Evolutionary conservation across 2,888 invertebrate genomes (phyloP).

Genomic region (Himalopsyche japonica): DNA sequence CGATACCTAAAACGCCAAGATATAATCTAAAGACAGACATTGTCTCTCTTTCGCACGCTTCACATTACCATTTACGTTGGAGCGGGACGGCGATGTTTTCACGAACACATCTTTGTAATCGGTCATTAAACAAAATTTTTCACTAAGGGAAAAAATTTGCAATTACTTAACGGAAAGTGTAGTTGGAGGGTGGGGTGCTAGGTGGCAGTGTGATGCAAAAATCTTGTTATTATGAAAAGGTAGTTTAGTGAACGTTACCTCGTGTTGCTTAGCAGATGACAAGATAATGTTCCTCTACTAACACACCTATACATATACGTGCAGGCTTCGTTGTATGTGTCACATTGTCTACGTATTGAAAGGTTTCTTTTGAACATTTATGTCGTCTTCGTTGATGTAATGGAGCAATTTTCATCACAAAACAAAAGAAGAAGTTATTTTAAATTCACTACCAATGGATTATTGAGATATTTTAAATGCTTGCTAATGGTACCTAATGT

Average conservation of each 20-base stretch:
- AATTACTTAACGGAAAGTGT: conserved; percentile 28
- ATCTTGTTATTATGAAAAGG: neutral
- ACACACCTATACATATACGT: neutral
- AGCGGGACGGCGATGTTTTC: neutral
- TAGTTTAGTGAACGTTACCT: neutral
- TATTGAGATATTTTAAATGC: too few relatives aligned
- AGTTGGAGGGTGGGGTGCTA: neutral
- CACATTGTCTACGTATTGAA: neutral
- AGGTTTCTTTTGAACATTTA: neutral
- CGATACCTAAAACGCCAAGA: conserved; percentile 16
- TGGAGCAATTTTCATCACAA: neutral
- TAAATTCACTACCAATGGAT: too few relatives aligned
- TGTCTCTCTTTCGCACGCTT: neutral
- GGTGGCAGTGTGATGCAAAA: neutral
- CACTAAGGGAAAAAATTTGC: conserved; percentile 33
- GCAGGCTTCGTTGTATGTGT: neutral
- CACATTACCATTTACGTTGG: neutral
- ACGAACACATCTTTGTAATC: conserved; percentile 16
- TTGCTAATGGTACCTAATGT: too few relatives aligned
- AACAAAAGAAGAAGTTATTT: too few relatives aligned
- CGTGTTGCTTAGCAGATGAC: neutral
- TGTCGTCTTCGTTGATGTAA: neutral
- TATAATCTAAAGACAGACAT: neutral
- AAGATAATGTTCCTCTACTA: neutral
- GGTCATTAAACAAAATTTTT: conserved; percentile 34